Conservation (phyloP, 2,113 vertebrate species). For the Cynocephalus volans region DNA sequence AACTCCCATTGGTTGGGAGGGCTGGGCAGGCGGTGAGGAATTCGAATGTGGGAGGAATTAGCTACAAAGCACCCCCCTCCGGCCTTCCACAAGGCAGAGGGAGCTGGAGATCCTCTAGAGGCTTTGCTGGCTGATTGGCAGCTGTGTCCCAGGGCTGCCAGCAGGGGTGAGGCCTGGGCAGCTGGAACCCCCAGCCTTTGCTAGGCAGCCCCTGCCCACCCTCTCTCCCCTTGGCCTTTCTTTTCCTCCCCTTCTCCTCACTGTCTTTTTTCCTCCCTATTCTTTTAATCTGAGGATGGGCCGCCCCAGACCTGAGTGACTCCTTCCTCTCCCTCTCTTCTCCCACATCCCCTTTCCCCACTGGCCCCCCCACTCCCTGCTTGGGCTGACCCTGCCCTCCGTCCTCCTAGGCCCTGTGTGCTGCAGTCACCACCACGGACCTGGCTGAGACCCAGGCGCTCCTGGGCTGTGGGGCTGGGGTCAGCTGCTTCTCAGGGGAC, state of each 20-base stretch:
- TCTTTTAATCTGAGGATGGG: neutral
- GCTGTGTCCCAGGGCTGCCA: neutral
- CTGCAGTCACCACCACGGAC: conserved; percentile 94
- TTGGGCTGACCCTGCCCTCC: neutral
- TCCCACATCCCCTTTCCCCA: accelerated
- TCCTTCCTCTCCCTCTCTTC: neutral
- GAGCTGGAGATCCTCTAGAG: conserved; percentile 70
- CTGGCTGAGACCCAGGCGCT: conserved; percentile 95
- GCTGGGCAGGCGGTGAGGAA: conserved; percentile 82
- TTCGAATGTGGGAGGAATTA: conserved; percentile 86
- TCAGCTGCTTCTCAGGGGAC: conserved; percentile 92
- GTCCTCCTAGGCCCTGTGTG: conserved; percentile 93
- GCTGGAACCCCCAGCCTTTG: neutral
- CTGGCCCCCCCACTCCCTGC: neutral
- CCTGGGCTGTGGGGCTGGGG: conserved; percentile 96
- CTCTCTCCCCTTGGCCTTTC: neutral
- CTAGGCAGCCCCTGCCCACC: neutral
- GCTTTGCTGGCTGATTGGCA: conserved; percentile 16
- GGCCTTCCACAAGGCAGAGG: conserved; percentile 56
- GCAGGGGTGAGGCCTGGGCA: conserved; percentile 58
- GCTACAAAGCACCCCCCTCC: conserved; percentile 64
- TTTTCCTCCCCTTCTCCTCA: neutral
- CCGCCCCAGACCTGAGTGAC: neutral
- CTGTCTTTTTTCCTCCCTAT: neutral
- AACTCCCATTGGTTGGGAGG: conserved; percentile 80